These are phyloP conservation scores for Maccullochella peelii DNA, from an alignment of 2,113 vertebrate genomes.

Conservation along the genomic window DNA sequence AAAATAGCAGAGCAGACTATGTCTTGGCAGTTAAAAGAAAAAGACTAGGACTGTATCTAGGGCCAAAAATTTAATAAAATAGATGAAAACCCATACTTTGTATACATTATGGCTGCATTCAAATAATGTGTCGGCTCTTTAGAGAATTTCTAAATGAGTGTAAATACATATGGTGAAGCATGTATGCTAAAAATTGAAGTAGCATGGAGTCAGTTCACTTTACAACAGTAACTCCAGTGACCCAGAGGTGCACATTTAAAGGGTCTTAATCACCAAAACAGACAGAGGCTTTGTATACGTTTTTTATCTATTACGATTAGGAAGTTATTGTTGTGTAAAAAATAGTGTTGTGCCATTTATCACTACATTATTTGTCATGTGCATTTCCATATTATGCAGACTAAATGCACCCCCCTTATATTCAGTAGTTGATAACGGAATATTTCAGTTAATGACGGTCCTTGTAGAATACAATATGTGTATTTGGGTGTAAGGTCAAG, in stretches of 20 bases:
- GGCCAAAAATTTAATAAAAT: neutral
- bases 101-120: neutral
- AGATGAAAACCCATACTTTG: neutral
- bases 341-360: neutral
- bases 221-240: neutral
- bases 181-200: neutral
- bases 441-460: constrained; percentile 14
- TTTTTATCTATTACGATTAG: neutral
- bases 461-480: neutral
- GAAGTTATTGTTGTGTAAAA: neutral
- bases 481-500: neutral
- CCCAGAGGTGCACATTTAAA: neutral
- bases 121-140: neutral
- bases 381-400: neutral
- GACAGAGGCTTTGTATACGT: neutral
- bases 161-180: neutral
- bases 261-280: neutral
- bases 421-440: neutral
- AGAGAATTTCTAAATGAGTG: neutral
- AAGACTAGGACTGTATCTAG: neutral
- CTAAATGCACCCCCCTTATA: constrained; percentile 1
- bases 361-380: neutral
- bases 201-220: neutral
- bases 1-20: constrained; percentile 1
- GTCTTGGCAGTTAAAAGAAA: neutral